phyloP scores from a whole-genome alignment of 2,113 vertebrate species.

The Lonchura striata region DNA sequence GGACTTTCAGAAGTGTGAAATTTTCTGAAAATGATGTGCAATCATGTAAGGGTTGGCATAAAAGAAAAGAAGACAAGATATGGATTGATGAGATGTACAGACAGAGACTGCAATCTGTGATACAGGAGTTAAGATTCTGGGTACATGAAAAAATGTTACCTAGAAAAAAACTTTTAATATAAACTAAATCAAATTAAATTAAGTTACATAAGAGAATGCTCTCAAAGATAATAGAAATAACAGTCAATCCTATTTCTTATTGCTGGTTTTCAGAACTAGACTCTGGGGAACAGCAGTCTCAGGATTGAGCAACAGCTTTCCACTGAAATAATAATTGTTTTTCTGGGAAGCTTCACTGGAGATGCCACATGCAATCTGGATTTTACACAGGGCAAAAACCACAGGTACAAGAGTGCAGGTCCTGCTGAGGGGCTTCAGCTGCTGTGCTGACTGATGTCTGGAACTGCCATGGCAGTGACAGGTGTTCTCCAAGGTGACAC shows the following conservation, averaged over 20 bases:
- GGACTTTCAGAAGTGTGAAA: constrained; percentile 47
- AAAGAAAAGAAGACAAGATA: not conserved
- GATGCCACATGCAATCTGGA: not conserved
- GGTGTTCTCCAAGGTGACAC: not conserved
- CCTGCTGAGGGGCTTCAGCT: not conserved
- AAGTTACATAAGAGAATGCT: not conserved
- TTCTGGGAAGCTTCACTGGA: not conserved
- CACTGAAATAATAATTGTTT: not conserved
- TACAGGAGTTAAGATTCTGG: not conserved
- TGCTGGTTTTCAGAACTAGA: not conserved
- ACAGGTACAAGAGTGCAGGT: not conserved
- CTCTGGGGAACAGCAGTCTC: not conserved
- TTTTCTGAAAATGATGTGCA: constrained; percentile 31
- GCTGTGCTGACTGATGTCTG: not conserved
- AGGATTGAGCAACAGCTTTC: not conserved
- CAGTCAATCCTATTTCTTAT: not conserved
- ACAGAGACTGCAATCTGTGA: not conserved
- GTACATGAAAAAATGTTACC: not conserved
- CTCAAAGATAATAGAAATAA: not conserved
- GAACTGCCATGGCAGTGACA: not conserved
- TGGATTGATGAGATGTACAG: not conserved
- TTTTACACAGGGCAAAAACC: not conserved
- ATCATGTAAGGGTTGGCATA: not conserved
- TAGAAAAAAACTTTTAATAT: not conserved
- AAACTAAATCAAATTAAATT: not conserved